Evolutionary conservation across 2,888 invertebrate species (phyloP), one percentile per base, ranked within the genome.

Genomic region (Cyaniris semiargus): DNA sequence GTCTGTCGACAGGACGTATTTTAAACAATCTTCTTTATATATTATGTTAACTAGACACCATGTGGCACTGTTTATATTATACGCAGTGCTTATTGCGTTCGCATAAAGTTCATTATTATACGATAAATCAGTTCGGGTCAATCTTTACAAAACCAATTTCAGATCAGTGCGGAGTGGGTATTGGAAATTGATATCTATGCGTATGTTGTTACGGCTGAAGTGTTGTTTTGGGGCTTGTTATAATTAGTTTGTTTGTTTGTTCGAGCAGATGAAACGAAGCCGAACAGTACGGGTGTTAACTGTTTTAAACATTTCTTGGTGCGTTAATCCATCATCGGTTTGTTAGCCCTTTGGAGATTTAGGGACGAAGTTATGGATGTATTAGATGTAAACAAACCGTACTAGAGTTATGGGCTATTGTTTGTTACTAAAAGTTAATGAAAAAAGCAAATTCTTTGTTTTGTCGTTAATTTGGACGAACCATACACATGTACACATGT

Each of bases 21-120:
- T 85, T 86, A 89, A 90, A 88, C 90, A 90, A 89, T 88, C 83
- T 84, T 88, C 86, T 88, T 84, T 85, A 88, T 89, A 88, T 90
- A 89, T 90, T 91, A 89, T 85, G 89, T 90, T 89, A 89, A 90
- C 90, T 88, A 86, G 85, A 86, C 85, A 85, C 87, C 88, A 87
- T 88, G 85, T 89, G 88, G 85, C 80, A 82, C 81, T 85, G 80
- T 80, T 84, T 83, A 83, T 83, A 82, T 81, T 80, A 74, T 79
- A 79, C 78, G 80, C 79, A 82, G 77, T 79, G 75, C 77, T 79
- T 78, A 78, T 80, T 79, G 77, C 79, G 78, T 78, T 80, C 78
- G 80, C 80, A 79, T 86, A 87, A 83, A 85, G 87, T 86, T 82
- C 81, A 83, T 79, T 78, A 80, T 80, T 80, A 78, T 80, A 81